These are phyloP conservation scores for Amphilophus citrinellus DNA, from an alignment of 2,113 vertebrate genomes.

Conservation along the genomic window DNA sequence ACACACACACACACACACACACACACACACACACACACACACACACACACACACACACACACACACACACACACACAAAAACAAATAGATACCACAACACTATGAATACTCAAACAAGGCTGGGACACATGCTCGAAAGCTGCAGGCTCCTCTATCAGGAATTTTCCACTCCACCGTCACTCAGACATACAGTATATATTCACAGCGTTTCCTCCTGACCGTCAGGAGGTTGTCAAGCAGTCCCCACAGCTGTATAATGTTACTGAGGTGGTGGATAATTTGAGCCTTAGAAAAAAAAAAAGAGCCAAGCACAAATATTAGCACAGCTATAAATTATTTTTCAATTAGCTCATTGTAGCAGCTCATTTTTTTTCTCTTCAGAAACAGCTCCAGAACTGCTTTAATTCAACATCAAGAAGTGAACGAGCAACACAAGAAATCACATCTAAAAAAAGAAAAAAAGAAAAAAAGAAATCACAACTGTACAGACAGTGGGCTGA, in stretches of 20 bases:
- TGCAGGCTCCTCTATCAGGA: slow-evolving; percentile 42
- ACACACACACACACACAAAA: not conserved
- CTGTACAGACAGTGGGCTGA: not conserved
- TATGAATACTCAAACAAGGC: slow-evolving; percentile 60
- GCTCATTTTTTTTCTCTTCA: not conserved
- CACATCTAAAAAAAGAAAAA: not conserved
- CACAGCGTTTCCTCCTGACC: slow-evolving; percentile 32
- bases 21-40: too few species aligned
- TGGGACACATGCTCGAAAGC: slow-evolving; percentile 11
- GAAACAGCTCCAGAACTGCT: not conserved
- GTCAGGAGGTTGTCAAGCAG: slow-evolving; percentile 14
- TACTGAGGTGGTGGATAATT: slow-evolving; percentile 21
- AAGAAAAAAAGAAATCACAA: not conserved
- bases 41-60: not conserved
- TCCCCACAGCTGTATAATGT: slow-evolving; percentile 34
- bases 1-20: not conserved
- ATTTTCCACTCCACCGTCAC: slow-evolving; percentile 61
- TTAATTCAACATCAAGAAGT: slow-evolving; percentile 7
- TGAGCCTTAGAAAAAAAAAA: slow-evolving; percentile 1
- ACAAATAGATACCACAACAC: slow-evolving; percentile 2
- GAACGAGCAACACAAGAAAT: not conserved
- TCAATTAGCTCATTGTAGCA: not conserved
- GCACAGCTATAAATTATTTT: slow-evolving; percentile 22
- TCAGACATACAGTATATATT: slow-evolving; percentile 42
- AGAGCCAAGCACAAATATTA: slow-evolving; percentile 31